These are phyloP conservation scores for Mantis religiosa DNA, from an alignment of 2,888 invertebrate species.

Conservation along the genomic window DNA sequence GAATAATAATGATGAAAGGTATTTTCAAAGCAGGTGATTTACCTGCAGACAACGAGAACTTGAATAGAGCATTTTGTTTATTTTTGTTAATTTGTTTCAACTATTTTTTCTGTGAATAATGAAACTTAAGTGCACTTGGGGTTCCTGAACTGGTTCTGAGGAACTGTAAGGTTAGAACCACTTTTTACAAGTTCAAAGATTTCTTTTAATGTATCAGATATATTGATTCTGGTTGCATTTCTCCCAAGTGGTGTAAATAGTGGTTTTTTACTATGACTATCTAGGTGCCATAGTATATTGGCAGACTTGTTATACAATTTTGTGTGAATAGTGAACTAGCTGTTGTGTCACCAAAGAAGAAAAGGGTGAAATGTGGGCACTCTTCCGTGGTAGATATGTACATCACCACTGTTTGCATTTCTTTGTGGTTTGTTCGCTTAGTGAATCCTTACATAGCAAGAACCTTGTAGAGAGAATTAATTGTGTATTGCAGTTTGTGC, in stretches of 20 bases:
- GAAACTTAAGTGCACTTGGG: slow-evolving; percentile 2
- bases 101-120: background rate
- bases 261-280: background rate
- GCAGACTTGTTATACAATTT: background rate
- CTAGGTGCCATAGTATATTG: background rate
- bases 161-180: background rate
- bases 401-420: background rate
- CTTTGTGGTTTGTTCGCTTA: too few relatives aligned
- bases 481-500: too few relatives aligned
- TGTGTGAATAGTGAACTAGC: background rate
- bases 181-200: background rate
- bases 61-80: background rate
- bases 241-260: background rate
- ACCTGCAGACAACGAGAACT: background rate
- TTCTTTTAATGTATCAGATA: background rate
- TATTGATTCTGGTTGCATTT: background rate
- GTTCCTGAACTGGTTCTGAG: background rate
- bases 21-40: background rate
- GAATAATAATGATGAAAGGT: background rate
- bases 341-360: background rate
- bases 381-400: background rate
- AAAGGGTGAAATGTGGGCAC: background rate
- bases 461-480: too few relatives aligned
- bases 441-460: too few relatives aligned
- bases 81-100: background rate